phyloP scores from a whole-genome alignment of 2,113 vertebrate genomes.

The Mormoops blainvillei region DNA sequence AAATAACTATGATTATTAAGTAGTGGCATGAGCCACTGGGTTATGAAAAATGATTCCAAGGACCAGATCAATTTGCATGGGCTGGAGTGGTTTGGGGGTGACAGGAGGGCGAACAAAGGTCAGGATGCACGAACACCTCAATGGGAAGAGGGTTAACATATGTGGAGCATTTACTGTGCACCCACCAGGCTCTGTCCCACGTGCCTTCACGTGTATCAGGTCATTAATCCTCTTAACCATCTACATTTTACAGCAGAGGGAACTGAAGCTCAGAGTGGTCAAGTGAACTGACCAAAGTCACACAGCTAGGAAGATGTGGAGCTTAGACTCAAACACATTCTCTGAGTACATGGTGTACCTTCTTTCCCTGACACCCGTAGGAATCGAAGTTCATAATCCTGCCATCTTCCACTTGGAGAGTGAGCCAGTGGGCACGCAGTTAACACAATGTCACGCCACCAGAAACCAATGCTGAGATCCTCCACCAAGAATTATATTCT shows the following conservation, averaged over 20 bases:
- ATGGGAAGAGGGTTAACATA: not conserved
- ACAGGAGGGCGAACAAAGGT: not conserved
- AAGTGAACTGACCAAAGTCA: not conserved
- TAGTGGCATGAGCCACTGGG: not conserved
- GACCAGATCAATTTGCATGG: not conserved
- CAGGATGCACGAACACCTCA: not conserved
- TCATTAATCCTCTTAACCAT: not conserved
- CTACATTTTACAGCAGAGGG: not conserved
- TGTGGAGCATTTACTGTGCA: not conserved
- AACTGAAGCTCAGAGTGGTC: not conserved
- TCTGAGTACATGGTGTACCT: not conserved
- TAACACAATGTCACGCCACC: not conserved
- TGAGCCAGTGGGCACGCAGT: not conserved
- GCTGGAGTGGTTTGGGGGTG: not conserved
- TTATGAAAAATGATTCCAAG: not conserved
- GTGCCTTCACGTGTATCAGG: not conserved
- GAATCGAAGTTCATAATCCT: not conserved
- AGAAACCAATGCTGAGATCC: not conserved
- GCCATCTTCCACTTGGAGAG: not conserved
- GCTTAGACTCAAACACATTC: not conserved
- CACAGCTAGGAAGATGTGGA: not conserved
- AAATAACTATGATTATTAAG: not conserved
- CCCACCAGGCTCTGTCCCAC: not conserved
- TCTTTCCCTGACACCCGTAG: not conserved
- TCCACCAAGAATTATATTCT: not conserved